A percentile compares a stretch with the other conserved stretches of the same genome.
Conservation (phyloP, 1,140 invertebrate species). For the Onthophagus taurus region DNA sequence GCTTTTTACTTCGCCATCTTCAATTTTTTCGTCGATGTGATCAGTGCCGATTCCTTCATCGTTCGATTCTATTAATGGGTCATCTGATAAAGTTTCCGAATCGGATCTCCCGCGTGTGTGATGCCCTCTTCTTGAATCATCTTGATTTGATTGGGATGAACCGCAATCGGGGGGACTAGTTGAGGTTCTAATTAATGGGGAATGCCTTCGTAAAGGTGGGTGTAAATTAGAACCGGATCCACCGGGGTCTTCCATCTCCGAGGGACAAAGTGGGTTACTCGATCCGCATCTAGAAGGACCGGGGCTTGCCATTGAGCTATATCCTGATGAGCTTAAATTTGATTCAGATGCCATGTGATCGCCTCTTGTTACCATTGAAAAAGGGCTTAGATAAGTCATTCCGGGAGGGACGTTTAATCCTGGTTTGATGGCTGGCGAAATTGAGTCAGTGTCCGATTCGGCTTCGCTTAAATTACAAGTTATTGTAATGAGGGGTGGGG, state of each 20-base stretch:
- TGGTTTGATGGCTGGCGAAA: constrained; percentile 44
- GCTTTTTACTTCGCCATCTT: constrained; percentile 50
- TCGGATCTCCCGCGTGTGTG: constrained; percentile 47
- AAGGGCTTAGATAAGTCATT: constrained; percentile 66
- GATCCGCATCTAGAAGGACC: constrained; percentile 67
- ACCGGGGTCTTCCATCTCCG: constrained; percentile 57
- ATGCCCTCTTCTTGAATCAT: constrained; percentile 28
- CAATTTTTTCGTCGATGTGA: constrained; percentile 52
- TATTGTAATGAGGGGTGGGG: constrained; percentile 62
- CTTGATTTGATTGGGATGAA: constrained; percentile 31
- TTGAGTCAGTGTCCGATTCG: constrained; percentile 59
- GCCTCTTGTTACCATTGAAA: constrained; percentile 55
- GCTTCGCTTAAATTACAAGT: constrained; percentile 62
- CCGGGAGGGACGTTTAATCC: constrained; percentile 38
- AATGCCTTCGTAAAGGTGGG: constrained; percentile 36
- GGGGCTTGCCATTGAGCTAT: constrained; percentile 70
- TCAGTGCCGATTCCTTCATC: constrained; percentile 63
- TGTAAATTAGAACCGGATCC: constrained; percentile 36
- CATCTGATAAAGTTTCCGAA: constrained; percentile 58
- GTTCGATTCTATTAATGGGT: constrained; percentile 56
- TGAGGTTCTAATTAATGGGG: constrained; percentile 43
- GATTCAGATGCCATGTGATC: constrained; percentile 67
- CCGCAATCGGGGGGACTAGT: constrained; percentile 26
- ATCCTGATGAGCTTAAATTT: constrained; percentile 72
- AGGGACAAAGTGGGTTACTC: constrained; percentile 62